These are phyloP conservation scores for Ectropis crepuscularia DNA, from an alignment of 2,888 invertebrate genomes.

Conservation along the genomic window DNA sequence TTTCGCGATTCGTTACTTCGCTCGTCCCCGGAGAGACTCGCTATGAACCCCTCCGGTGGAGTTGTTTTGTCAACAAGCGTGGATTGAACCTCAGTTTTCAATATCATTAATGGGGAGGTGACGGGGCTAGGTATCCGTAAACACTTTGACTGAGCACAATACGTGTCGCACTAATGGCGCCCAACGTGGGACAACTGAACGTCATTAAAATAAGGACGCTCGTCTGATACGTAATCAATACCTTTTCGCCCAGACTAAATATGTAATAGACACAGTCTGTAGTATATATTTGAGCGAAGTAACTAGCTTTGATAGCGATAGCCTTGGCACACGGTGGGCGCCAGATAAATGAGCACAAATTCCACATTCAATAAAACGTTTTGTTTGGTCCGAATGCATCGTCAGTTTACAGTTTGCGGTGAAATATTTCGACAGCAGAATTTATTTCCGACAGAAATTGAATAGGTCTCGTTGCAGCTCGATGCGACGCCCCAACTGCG, in stretches of 20 bases:
- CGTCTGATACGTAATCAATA: conserved; percentile 29
- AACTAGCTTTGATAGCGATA: conserved; percentile 48
- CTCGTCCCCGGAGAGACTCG: conserved; percentile 34
- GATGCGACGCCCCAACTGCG: conserved; percentile 24
- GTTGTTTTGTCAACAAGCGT: conserved; percentile 23
- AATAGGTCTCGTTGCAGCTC: conserved; percentile 44
- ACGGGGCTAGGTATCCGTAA: conserved; percentile 25
- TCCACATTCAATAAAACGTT: conserved; percentile 37
- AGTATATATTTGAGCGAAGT: conserved; percentile 35
- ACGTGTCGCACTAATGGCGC: conserved; percentile 48
- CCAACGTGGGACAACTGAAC: conserved; percentile 44
- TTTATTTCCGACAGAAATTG: conserved; percentile 62
- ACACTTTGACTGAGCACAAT: conserved; percentile 29
- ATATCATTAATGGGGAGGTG: conserved; percentile 25
- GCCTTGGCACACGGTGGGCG: conserved; percentile 21
- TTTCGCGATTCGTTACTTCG: conserved; percentile 41
- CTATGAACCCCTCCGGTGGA: conserved; percentile 24
- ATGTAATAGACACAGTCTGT: conserved; percentile 30
- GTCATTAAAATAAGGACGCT: conserved; percentile 30
- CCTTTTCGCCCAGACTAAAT: conserved; percentile 14
- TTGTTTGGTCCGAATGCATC: conserved; percentile 46
- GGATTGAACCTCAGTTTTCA: conserved; percentile 27
- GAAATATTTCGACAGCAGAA: conserved; percentile 59
- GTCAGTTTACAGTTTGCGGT: conserved; percentile 48
- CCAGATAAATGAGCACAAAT: conserved; percentile 47